A percentile compares a stretch with the other conserved stretches of the same genome.
Conservation (phyloP, 2,113 vertebrate species). For the Suncus etruscus region DNA sequence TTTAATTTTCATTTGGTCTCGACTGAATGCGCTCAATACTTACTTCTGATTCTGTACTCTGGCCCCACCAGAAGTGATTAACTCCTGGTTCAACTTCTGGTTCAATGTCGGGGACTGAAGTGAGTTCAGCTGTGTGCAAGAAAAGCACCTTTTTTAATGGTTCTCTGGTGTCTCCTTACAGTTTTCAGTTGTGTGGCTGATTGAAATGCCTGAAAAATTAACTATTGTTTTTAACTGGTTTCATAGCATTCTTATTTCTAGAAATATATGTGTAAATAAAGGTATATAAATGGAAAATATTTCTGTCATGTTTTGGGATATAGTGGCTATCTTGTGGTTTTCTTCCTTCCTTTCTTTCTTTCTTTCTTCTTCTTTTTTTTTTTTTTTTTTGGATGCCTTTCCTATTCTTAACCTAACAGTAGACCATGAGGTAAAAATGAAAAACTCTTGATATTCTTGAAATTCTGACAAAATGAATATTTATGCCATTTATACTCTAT, state of each 20-base stretch:
- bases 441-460: slow-evolving; percentile 9
- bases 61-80: no score
- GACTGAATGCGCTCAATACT: no score
- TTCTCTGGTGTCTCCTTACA: no score
- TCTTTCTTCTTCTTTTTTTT: no score
- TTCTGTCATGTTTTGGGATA: slow-evolving; percentile 17
- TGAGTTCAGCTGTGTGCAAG: no score
- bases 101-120: no score
- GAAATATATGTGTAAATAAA: not conserved
- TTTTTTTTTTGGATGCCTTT: slow-evolving; percentile 39
- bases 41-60: no score
- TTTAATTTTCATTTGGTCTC: not conserved
- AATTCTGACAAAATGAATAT: not conserved
- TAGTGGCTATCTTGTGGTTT: not conserved
- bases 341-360: no score
- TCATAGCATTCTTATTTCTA: slow-evolving; percentile 20
- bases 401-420: not conserved
- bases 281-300: not conserved
- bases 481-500: not conserved
- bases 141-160: no score
- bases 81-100: no score
- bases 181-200: not conserved
- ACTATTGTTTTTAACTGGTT: not conserved
- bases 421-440: not conserved
- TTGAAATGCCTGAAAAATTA: not conserved